Evolutionary conservation across 2,797 vertebrate genomes (phyloP).

Genomic region (Myripristis murdjan): DNA sequence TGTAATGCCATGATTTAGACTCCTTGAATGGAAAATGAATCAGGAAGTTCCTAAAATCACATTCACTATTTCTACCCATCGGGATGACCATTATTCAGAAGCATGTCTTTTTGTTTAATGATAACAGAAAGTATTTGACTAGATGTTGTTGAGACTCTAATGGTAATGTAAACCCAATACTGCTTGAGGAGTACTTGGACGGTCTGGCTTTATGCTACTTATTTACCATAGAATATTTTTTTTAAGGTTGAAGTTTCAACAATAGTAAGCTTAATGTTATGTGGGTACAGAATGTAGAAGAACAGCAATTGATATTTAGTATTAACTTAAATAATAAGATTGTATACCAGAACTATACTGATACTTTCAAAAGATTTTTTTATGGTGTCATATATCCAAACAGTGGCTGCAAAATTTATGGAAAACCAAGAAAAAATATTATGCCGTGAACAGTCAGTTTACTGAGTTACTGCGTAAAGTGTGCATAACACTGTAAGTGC

Average conservation of each 20-base stretch:
- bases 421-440: background rate
- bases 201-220: background rate
- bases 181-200: too few relatives aligned
- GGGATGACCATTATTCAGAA: constrained; percentile 17
- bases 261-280: background rate
- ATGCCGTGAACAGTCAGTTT: constrained; percentile 18
- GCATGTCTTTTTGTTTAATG: background rate
- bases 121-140: background rate
- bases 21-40: constrained; percentile 56
- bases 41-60: constrained; percentile 49
- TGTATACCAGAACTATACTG: background rate
- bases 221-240: background rate
- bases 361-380: background rate
- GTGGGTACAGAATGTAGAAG: background rate
- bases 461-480: constrained; percentile 19
- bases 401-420: constrained; percentile 4
- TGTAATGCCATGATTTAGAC: constrained; percentile 56
- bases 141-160: too few relatives aligned
- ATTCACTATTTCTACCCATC: constrained; percentile 35
- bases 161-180: too few relatives aligned
- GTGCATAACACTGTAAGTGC: constrained; percentile 32
- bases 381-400: background rate
- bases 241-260: too few relatives aligned
- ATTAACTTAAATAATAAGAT: background rate
- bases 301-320: background rate